Evolutionary conservation across 2,797 vertebrate species (phyloP).

Genomic region (Myiotriccus ornatus): DNA sequence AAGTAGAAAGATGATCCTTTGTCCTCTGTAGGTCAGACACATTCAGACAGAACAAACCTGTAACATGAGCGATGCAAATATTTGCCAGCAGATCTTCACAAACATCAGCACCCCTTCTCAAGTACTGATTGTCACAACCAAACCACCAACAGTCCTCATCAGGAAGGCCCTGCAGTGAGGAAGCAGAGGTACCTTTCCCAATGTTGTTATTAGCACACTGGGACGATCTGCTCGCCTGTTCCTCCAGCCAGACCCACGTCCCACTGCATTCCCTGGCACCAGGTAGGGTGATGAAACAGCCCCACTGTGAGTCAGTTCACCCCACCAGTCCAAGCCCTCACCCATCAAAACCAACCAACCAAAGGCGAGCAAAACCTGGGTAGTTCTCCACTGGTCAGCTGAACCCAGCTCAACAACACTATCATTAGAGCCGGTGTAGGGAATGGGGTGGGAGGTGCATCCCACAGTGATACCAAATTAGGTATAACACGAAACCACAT

Average conservation of each 20-base stretch:
- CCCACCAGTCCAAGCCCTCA: background rate
- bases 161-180: background rate
- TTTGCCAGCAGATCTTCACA: background rate
- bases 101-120: background rate
- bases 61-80: background rate
- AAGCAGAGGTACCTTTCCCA: background rate
- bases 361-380: background rate
- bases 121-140: background rate
- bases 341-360: background rate
- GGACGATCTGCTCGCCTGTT: background rate
- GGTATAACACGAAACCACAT: background rate
- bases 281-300: background rate
- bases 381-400: background rate
- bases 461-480: background rate
- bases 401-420: background rate
- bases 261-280: background rate
- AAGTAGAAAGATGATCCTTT: conserved; percentile 29
- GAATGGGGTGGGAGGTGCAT: background rate
- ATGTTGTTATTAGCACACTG: background rate
- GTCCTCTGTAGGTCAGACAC: conserved; percentile 17
- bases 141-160: background rate
- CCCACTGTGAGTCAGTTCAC: background rate
- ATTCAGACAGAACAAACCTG: background rate
- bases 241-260: background rate
- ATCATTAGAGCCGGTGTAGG: background rate